Evolutionary conservation across 2,888 invertebrate species (phyloP).

Genomic region (Calliphora vomitoria): DNA sequence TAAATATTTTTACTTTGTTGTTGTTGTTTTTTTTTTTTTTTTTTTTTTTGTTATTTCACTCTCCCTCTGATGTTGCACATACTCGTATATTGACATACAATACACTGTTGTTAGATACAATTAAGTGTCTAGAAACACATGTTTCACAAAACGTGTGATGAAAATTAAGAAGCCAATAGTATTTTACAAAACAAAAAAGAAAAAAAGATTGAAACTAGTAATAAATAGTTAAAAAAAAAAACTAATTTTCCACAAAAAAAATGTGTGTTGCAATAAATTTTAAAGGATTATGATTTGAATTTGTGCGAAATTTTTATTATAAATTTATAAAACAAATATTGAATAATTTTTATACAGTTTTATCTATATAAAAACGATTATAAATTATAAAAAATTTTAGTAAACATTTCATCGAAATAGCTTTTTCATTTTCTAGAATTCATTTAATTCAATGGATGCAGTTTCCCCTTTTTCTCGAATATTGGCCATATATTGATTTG

Average conservation of each 20-base stretch:
- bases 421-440: too few species aligned
- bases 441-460: too few species aligned
- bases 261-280: too few species aligned
- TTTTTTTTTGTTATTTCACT: not conserved
- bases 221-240: not conserved
- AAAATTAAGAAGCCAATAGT: slow-evolving; percentile 45
- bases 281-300: too few species aligned
- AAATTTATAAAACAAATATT: too few species aligned
- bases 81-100: slow-evolving; percentile 60
- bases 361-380: too few species aligned
- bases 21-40: slow-evolving; percentile 10
- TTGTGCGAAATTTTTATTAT: too few species aligned
- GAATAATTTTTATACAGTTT: too few species aligned
- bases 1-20: slow-evolving; percentile 31
- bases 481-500: too few species aligned
- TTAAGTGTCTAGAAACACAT: slow-evolving; percentile 61
- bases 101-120: slow-evolving; percentile 51
- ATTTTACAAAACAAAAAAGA: not conserved
- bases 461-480: too few species aligned
- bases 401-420: too few species aligned
- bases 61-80: slow-evolving; percentile 20
- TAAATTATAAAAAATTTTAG: too few species aligned
- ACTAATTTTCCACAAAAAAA: not conserved
- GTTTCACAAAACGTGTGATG: slow-evolving; percentile 58
- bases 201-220: not conserved